These are phyloP conservation scores for Eupsittula cactorum DNA, from an alignment of 2,113 vertebrate genomes.

Conservation along the genomic window DNA sequence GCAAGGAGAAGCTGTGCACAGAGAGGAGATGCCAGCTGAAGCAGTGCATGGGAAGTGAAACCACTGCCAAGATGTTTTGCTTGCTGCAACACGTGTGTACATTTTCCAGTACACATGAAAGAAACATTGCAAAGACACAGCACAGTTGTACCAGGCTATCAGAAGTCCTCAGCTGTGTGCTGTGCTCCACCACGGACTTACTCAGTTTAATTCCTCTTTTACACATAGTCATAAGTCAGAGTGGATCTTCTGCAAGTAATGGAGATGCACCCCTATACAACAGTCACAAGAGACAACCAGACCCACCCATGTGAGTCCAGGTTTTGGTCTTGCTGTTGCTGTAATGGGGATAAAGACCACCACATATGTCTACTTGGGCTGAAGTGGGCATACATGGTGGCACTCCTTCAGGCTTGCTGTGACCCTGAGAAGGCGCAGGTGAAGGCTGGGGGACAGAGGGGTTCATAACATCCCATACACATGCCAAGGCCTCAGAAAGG, in stretches of 20 bases:
- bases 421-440: neutral
- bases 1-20: neutral
- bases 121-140: neutral
- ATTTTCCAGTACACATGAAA: neutral
- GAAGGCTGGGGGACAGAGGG: neutral
- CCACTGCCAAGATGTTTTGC: neutral
- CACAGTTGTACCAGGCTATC: neutral
- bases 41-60: neutral
- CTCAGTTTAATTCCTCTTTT: neutral
- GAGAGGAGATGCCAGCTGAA: neutral
- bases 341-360: neutral
- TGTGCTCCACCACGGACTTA: neutral
- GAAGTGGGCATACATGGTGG: neutral
- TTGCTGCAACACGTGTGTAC: neutral
- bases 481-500: neutral
- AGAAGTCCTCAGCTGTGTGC: neutral
- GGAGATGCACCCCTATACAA: neutral
- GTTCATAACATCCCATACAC: neutral
- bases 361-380: neutral
- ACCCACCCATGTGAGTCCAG: fast-evolving
- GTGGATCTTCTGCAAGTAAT: neutral
- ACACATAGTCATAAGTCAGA: neutral
- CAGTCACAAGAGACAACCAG: neutral
- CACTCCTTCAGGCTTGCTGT: neutral
- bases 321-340: neutral